Conservation (phyloP, 2,888 invertebrate species). For the Diarsia rubi region DNA sequence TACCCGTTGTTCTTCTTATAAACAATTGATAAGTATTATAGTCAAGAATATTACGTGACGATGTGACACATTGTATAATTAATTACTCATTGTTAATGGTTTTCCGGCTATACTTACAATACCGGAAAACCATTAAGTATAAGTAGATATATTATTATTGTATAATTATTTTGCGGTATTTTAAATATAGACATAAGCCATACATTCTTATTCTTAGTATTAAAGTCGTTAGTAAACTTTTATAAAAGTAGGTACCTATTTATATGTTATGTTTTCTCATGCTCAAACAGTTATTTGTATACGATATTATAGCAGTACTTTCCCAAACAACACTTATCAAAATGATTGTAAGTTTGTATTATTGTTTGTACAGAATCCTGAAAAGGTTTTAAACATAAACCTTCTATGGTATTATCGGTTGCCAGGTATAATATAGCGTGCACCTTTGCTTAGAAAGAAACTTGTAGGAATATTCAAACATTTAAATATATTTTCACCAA, state of each 20-base stretch:
- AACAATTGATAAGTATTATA: slow-evolving; percentile 45
- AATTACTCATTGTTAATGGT: slow-evolving; percentile 36
- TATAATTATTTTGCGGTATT: slow-evolving; percentile 29
- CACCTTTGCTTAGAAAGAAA: not conserved
- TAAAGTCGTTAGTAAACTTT: no score
- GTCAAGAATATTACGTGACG: slow-evolving; percentile 21
- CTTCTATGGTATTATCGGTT: not conserved
- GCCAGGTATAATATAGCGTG: not conserved
- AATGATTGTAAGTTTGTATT: not conserved
- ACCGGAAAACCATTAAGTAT: not conserved
- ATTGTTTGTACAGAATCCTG: not conserved
- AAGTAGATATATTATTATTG: slow-evolving; percentile 7
- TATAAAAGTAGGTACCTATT: not conserved
- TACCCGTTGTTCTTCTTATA: slow-evolving; percentile 33
- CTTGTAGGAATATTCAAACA: not conserved
- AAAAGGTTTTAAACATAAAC: not conserved
- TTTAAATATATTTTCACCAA: slow-evolving; percentile 7
- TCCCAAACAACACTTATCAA: not conserved
- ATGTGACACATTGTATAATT: slow-evolving; percentile 48
- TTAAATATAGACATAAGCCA: not conserved
- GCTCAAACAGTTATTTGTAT: not conserved
- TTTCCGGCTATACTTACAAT: slow-evolving; percentile 12
- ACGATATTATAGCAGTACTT: not conserved
- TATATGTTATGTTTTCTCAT: not conserved
- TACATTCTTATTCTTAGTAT: not conserved